Evolutionary conservation across 2,797 vertebrate genomes (phyloP), one percentile per base, ranked within the genome.

Genomic region (Zalophus californianus): DNA sequence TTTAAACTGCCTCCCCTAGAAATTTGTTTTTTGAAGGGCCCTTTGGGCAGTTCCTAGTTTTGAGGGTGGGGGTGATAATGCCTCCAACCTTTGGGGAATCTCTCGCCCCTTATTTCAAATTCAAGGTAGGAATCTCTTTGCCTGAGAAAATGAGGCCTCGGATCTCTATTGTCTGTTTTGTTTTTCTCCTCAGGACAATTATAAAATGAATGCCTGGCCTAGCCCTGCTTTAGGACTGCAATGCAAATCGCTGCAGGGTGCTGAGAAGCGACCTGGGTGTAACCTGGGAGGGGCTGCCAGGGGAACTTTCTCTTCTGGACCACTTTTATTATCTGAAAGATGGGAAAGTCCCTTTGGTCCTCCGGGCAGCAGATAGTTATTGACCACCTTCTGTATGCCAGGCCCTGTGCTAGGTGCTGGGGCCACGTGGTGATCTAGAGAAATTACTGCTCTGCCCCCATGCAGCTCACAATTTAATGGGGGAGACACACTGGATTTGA

Each of bases 71-170:
- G 86, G 89, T 95, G 84, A 93, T 95, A 94, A 98, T 93, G 60
- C 60, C 60, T 73, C 20, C 6, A 90, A 90, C 58, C 86, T 93
- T 96, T 91, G 32, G 16, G 93, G 93, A 97, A 94, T 44, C 29
- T 97, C 86, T 97, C 93, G 82, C 86, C 29, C 48, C 32, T 91
- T 86, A 97, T 97, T 98, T 97, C 90, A 97, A 97, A 98, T 97
- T 98, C 98, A 97, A 86, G 77, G 58, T 60, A 48, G 91, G 94
- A 82, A 93, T 92, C 92, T 8, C 75, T 97, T 90, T 91, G 98
- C 91, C 50, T 70, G 95, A 97, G 97, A 98, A 97, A 91, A 97
- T 86, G 94, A 78, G 96, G 77, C 85, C 85, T 85, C 12, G 58
- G 72, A 86, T 93, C 85, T 50, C 96, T 64, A 97, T 97, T 97